Base-by-base conservation (phyloP, 2,888 invertebrate genomes). In the Pegoplata infirma region DNA sequence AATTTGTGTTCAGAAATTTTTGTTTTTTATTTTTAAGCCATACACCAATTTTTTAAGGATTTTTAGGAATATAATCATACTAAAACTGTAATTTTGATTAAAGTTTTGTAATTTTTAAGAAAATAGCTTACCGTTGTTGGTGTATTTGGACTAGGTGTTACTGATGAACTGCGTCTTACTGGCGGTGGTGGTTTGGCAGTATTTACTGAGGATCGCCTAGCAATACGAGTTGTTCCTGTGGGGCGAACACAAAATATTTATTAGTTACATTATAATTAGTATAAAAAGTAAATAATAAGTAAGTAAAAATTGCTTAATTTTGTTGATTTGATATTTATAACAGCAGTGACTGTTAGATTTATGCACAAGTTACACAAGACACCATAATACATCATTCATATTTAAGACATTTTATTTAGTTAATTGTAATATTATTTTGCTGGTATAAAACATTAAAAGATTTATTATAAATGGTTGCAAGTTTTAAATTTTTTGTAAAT, bases 101-200 rank as follows among this genome's bases (percentile, higher is more conserved):
- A 23, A 14, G 12, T 4, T 3, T 25, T 10, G 44, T n/a, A 17
- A 21, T 36, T 4, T 47, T 49, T 5, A n/a, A 19, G 14, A 7
- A 10, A 32, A 28, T 36, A 64, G 85, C 88, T 88, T 86, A 89
- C 89, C 75, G 86, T 83, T 47, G 84, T 82, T 46, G 85, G 82
- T 28, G 84, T 76, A 81, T 86, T 88, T 80, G 85, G 88, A 85
- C 87, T 88, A 76, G 90, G 89, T 73, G 90, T 90, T 71, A 90
- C 90, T 71, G 92, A 93, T 0, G 96, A 95, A 0, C 96, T 96
- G 46, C 96, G 91, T 61, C 97, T 91, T 51, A 96, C 94, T 0
- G 96, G 96, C 36, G 96, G 96, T 79, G 96, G 95, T 40, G 96
- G 96, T 88, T 95, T 93, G 17, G 88, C 87, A 81, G 88, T 88